Base-by-base conservation (phyloP, 2,888 invertebrate species). In the Eulithis prunata region DNA sequence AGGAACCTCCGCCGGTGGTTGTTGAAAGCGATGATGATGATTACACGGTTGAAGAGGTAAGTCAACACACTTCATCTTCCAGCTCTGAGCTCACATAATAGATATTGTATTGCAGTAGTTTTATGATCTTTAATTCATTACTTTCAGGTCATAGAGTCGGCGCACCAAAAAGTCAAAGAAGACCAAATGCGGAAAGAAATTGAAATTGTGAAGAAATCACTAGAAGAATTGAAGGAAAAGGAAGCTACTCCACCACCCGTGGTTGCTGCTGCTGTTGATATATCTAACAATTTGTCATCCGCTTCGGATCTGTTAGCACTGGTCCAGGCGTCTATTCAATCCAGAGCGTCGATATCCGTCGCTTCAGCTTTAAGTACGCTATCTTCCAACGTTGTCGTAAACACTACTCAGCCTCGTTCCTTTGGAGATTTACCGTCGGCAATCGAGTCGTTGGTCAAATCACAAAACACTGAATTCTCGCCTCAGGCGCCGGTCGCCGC, bases 11-110 rank as follows among this genome's bases (percentile, higher is more conserved):
- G 45, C 14, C 59, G 12, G 58, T 58, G 0, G 51, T 69, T 2
- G 82, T 96, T 0, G 95, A 94, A 59, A 94, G 95, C 72, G 95
- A 95, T 70, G 96, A 97, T 66, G 97, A 97, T 75, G 97, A 97
- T 79, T 97, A 97, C 75, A 95, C 95, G n/a, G 96, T 96, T 70
- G 97, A 97, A 74, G 97, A 97, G 83, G 96, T 91, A 49, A 77
- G 73, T 56, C 11, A 10, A 4, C 32, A 32, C 32, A 32, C 32
- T 32, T 4, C 32, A 32, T 32, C 32, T 5, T 32, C 32, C 6
- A 32, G 4, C 32, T 32, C 32, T 32, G 1, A 32, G 21, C 32
- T 32, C 21, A 21, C 21, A 32, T 4, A 32, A 5, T 32, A 6
- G 12, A 46, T 46, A 8, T 7, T 47, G 13, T 14, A 14, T 13